phyloP scores from a whole-genome alignment of 2,113 vertebrate species.

The Echinops telfairi region DNA sequence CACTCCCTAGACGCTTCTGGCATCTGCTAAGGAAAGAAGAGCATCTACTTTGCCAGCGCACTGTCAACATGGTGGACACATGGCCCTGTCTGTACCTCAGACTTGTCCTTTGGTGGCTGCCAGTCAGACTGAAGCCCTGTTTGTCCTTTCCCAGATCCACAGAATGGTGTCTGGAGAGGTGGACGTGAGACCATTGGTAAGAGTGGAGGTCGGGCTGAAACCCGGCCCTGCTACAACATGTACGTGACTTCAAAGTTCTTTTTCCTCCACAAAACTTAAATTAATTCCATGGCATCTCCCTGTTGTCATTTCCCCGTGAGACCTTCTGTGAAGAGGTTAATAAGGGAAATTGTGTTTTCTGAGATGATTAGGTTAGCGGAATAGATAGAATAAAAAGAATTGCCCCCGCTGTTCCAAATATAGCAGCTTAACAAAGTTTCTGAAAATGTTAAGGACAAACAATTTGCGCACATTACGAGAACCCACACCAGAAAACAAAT shows the following conservation, averaged over 20 bases:
- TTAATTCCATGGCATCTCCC: constrained; percentile 47
- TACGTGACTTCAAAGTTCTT: neutral
- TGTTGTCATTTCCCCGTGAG: constrained; percentile 55
- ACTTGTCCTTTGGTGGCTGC: neutral
- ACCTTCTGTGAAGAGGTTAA: constrained; percentile 72
- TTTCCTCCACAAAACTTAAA: neutral
- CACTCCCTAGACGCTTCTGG: too few species aligned
- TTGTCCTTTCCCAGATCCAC: rapidly evolving
- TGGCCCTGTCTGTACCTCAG: neutral
- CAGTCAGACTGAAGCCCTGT: neutral
- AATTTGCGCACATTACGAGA: constrained; percentile 2
- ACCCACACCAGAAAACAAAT: constrained; percentile 27
- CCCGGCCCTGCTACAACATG: neutral
- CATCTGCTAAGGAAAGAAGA: too few species aligned
- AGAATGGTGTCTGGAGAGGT: rapidly evolving
- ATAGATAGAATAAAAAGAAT: constrained; percentile 27
- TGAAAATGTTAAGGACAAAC: constrained; percentile 39
- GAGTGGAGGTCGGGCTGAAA: too few species aligned
- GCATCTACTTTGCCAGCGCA: neutral
- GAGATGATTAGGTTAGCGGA: constrained; percentile 55
- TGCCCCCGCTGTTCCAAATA: neutral
- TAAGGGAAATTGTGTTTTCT: constrained; percentile 66
- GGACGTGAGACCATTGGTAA: too few species aligned
- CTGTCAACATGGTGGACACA: neutral
- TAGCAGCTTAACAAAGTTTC: neutral